Evolutionary conservation across 2,113 vertebrate genomes (phyloP), one percentile per base, ranked within the genome.

Genomic region (Naja naja): DNA sequence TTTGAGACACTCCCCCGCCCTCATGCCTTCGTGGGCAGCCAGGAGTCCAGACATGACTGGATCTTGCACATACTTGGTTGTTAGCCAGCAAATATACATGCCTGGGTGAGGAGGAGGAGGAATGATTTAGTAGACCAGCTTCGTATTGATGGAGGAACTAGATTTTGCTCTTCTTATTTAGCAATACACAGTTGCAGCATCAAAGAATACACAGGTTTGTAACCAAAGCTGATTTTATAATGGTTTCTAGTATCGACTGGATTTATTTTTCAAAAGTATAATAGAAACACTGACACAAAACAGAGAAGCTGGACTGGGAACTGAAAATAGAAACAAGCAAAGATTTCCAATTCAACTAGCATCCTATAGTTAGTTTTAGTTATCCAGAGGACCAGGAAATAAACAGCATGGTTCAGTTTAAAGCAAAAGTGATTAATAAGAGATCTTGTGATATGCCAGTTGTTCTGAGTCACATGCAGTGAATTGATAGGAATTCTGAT

Each of bases 1-100:
- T 97, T 97, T 98, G 97, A 98, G 98, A 97, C 96, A 94, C 94
- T 94, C 96, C 69, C 74, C 88, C 92, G 7, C 55, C 92, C 92
- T 34, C 88, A 69, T 30, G 45, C 89, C 92, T 86, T 30, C 0
- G 45, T 95, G 95, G 47, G 90, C 64, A 47, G 92, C 91, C 94
- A 23, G 87, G 85, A 96, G 93, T 93, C 95, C 93, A 97, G 88
- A 95, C 94, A 90, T 93, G 91, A 94, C 93, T 9, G n/a, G 74
- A 56, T 49, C 56, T 92, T 89, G 58, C 88, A 1, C 22, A 20
- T 90, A 88, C 14, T 96, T 94, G 95, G 95, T 95, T 87, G 94
- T 93, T 93, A 94, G 64, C 96, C 89, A 54, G 94, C 85, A 90
- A 89, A 87, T 90, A 4, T 8, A 22, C 22, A 34, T 27, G 10